phyloP scores from a whole-genome alignment of 2,113 vertebrate species.

The Cacatua alba region DNA sequence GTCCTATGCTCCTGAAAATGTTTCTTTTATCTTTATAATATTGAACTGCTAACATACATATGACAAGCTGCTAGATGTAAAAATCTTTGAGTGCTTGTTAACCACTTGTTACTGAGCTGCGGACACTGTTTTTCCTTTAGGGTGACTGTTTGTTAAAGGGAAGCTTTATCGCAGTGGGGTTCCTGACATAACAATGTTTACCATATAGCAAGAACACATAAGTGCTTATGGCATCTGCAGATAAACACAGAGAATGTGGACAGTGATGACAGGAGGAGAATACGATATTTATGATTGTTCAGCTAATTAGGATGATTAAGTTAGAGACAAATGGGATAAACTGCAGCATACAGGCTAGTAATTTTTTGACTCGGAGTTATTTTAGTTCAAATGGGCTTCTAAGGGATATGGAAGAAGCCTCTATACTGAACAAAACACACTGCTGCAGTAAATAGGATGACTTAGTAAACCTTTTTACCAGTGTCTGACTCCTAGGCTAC shows the following conservation, averaged over 20 bases:
- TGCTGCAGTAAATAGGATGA: neutral
- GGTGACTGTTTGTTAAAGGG: neutral
- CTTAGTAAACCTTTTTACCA: neutral
- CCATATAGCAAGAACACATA: neutral
- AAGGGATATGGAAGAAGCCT: neutral
- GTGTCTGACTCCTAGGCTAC: neutral
- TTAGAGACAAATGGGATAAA: conserved; percentile 25
- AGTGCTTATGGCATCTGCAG: conserved; percentile 36
- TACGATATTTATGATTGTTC: conserved; percentile 34
- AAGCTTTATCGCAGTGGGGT: neutral
- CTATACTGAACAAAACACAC: neutral
- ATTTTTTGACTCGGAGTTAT: neutral
- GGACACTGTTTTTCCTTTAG: neutral
- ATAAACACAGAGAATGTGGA: conserved; percentile 25
- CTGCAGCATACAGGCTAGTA: neutral
- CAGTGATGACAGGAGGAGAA: conserved; percentile 30
- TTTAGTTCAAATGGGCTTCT: neutral
- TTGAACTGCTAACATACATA: neutral
- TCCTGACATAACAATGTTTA: conserved; percentile 11
- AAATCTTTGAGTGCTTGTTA: neutral
- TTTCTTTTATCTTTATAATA: neutral
- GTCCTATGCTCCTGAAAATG: neutral
- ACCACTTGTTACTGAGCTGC: neutral
- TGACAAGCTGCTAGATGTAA: neutral
- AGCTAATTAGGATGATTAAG: conserved; percentile 41